Conservation (phyloP, 92 coral and sea anemone species). For the Parazoanthus atlanticus region DNA sequence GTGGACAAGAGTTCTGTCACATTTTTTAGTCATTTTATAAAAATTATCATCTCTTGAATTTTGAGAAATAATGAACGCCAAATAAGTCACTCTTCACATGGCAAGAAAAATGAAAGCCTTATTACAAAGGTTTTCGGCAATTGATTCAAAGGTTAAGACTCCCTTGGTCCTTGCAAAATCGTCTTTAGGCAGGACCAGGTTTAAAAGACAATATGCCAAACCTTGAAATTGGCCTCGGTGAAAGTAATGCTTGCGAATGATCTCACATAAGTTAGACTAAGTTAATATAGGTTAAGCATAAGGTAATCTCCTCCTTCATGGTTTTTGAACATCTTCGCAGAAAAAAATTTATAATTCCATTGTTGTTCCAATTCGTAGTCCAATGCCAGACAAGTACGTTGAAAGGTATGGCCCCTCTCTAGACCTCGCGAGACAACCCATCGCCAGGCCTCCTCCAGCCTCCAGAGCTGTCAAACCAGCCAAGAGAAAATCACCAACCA, state of each 20-base stretch:
- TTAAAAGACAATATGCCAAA: too few relatives aligned
- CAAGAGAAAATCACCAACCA: conserved; percentile 59
- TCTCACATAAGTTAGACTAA: too few relatives aligned
- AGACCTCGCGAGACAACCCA: conserved; percentile 57
- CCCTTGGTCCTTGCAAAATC: background rate
- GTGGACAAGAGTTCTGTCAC: background rate
- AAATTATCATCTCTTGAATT: too few relatives aligned
- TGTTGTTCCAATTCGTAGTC: conserved; percentile 52
- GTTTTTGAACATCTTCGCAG: background rate
- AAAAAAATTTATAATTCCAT: too few relatives aligned
- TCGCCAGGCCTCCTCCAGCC: conserved; percentile 53
- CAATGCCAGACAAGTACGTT: conserved; percentile 96
- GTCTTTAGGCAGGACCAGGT: too few relatives aligned
- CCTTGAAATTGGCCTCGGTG: too few relatives aligned
- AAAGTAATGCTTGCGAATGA: too few relatives aligned
- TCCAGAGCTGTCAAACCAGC: conserved; percentile 64
- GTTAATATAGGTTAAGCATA: too few relatives aligned
- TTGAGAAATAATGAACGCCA: background rate
- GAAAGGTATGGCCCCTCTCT: conserved; percentile 79
- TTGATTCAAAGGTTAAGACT: background rate
- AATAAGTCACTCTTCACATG: too few relatives aligned
- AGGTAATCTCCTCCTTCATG: background rate
- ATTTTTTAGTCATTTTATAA: too few relatives aligned
- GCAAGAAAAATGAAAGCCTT: background rate
- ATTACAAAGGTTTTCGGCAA: background rate